A percentile compares a stretch with the other conserved stretches of the same genome.
Evolutionary conservation across 2,797 vertebrate species (phyloP).

Genomic region (Microctenopoma stevenorrisi): DNA sequence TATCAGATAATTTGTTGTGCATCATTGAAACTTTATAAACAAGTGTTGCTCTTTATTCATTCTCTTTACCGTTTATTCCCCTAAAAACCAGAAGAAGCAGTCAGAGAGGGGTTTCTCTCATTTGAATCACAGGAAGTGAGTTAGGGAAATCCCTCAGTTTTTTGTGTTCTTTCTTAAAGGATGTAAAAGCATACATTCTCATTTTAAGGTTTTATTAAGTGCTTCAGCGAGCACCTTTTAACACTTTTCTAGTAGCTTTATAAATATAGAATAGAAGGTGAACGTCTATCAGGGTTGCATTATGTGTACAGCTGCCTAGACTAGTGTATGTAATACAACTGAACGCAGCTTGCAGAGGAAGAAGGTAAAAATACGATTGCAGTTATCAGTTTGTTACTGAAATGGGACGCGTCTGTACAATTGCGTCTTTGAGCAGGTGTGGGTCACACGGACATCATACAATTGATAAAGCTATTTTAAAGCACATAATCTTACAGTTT

Average conservation of each 20-base stretch:
- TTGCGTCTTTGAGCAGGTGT: constrained; percentile 37
- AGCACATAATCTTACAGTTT: constrained; percentile 78
- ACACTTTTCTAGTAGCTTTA: neutral
- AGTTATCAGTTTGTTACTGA: neutral
- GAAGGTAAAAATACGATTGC: neutral
- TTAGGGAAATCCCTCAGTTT: constrained; percentile 77
- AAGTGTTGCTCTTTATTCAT: constrained; percentile 15
- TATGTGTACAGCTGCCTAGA: neutral
- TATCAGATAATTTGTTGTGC: neutral
- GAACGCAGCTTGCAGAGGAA: neutral
- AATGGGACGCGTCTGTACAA: neutral
- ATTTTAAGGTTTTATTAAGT: constrained; percentile 18
- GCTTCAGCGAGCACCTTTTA: neutral
- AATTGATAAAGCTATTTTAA: constrained; percentile 77
- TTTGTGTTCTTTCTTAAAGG: constrained; percentile 63
- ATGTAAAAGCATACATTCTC: constrained; percentile 35
- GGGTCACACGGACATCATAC: constrained; percentile 64
- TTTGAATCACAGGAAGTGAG: constrained; percentile 81
- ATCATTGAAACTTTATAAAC: neutral
- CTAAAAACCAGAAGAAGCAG: constrained; percentile 37
- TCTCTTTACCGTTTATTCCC: constrained; percentile 25
- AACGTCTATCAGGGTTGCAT: neutral
- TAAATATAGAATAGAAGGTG: neutral
- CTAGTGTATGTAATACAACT: neutral
- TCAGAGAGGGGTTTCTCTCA: constrained; percentile 63